Evolutionary conservation across 2,113 vertebrate genomes (phyloP), one percentile per base, ranked within the genome.

Genomic region (Syrmaticus mikado): DNA sequence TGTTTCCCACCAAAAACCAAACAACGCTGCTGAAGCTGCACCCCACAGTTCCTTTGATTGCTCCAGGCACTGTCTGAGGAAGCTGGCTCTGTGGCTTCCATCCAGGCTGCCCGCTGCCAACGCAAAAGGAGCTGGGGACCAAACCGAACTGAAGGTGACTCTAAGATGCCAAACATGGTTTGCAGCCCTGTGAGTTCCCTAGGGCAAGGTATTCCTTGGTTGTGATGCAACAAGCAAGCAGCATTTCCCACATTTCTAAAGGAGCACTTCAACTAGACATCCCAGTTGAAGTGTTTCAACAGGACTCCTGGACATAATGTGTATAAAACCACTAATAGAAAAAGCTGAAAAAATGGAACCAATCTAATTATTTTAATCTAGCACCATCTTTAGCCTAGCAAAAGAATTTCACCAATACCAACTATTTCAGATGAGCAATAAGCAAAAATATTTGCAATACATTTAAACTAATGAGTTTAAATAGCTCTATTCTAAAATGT

Each of bases 221-320:
- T 38, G 19, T 7, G 50, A 53, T 53, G 50, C 28, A 27, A 4
- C 28, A 27, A 38, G 32, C 0, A 0, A 10, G 10, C 38, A 57
- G 55, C 20, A 67, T 38, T 77, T 28, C 55, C 45, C 21, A 22
- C 15, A 52, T 36, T 91, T 79, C 70, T 65, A 32, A 61, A 62
- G 22, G 6, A 58, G 9, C 10, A 8, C 27, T 6, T 43, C 65
- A 38, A 38, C 57, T 27, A 79, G 80, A 38, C 34, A 81, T 45
- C 11, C 34, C 6, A 71, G 36, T 9, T 76, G 74, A 53, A 43
- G 14, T 25, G 45, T 46, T 82, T 25, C 41, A 68, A 64, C 61
- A 79, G 43, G 43, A 48, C 58, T 90, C 62, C 28, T n/a, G 7
- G 36, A 72, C 48, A 10, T 4, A 79, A 64, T 6, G 5, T 1